Evolutionary conservation across 2,888 invertebrate species (phyloP).

Genomic region (Sarcophaga subvicina): DNA sequence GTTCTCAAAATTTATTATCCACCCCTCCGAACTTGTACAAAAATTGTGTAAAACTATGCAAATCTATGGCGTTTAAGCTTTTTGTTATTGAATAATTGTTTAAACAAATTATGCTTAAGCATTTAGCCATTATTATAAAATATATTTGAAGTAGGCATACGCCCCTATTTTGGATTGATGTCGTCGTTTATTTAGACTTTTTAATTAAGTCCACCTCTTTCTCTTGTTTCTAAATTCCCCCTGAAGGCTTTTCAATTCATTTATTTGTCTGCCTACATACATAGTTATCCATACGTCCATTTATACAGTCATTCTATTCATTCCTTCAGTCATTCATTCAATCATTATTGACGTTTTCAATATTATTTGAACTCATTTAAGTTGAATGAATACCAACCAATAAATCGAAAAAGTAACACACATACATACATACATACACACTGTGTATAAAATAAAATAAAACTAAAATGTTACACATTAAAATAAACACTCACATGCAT

Average conservation of each 20-base stretch:
- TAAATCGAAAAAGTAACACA: neutral
- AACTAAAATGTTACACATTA: neutral
- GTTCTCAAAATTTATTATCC: slow-evolving; percentile 32
- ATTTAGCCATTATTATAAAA: slow-evolving; percentile 21
- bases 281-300: neutral
- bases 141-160: neutral
- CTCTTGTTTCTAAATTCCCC: too few relatives aligned
- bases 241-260: neutral
- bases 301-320: neutral
- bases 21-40: neutral
- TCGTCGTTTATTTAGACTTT: slow-evolving; percentile 18
- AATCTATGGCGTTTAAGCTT: neutral
- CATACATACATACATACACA: neutral
- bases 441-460: neutral
- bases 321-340: neutral
- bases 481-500: neutral
- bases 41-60: neutral
- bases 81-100: slow-evolving; percentile 25
- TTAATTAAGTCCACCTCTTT: neutral
- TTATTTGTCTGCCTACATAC: neutral
- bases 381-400: slow-evolving; percentile 20
- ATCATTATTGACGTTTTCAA: slow-evolving; percentile 29
- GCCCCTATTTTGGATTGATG: neutral
- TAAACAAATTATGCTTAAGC: slow-evolving; percentile 46
- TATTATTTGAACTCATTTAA: slow-evolving; percentile 28